Conservation (phyloP, 2,113 vertebrate genomes). For the Onychostoma macrolepis region DNA sequence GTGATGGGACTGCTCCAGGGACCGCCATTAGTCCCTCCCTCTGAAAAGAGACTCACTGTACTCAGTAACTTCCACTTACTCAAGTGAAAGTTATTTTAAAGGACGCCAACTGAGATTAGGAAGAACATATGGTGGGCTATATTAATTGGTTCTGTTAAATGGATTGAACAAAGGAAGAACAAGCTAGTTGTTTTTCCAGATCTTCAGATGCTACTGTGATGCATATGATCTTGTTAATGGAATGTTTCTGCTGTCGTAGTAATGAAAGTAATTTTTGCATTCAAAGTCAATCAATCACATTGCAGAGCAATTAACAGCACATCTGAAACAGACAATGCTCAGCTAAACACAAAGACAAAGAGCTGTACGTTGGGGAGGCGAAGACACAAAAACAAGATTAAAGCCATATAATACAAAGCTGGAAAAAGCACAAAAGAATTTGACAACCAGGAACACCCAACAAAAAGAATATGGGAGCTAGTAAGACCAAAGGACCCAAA, state of each 20-base stretch:
- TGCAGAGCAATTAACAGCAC: conserved; percentile 12
- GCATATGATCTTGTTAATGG: background rate
- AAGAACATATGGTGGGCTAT: background rate
- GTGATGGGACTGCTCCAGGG: conserved; percentile 67
- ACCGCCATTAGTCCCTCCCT: conserved; percentile 64
- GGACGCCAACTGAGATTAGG: conserved; percentile 50
- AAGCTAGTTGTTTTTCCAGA: background rate
- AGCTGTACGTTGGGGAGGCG: background rate
- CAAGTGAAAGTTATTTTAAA: conserved; percentile 46
- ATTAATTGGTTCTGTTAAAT: background rate
- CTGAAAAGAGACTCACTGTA: conserved; percentile 74
- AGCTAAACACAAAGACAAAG: conserved; percentile 20
- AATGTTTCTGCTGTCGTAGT: background rate
- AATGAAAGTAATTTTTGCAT: conserved; percentile 5
- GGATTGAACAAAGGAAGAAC: background rate
- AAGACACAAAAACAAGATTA: conserved; percentile 18
- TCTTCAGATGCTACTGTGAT: conserved; percentile 14
- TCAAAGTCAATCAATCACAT: conserved; percentile 1
- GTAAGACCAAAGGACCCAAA: background rate
- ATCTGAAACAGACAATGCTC: conserved; percentile 22
- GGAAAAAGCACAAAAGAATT: background rate
- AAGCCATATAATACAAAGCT: conserved; percentile 13
- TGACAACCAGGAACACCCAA: conserved; percentile 5
- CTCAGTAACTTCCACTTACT: conserved; percentile 64
- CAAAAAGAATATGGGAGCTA: background rate